Base-by-base conservation (phyloP, 2,888 invertebrate species). In the Brassicogethes aeneus region DNA sequence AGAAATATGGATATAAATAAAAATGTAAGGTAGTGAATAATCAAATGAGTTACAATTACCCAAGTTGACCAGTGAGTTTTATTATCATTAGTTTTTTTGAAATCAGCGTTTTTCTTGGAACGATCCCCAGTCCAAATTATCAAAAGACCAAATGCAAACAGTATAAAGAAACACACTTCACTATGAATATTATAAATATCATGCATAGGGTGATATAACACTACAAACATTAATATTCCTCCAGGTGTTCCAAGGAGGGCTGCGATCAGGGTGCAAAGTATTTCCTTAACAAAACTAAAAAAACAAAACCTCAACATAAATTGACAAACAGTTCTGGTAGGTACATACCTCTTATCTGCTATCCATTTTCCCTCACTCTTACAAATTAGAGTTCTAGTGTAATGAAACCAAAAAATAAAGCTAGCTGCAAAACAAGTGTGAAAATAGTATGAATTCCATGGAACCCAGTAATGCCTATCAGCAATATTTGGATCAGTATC, bases 391-490 rank as follows among this genome's bases (percentile, higher is more conserved):
- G 66, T 67, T 44, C 80, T 71, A 36, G 73, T 69, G 3, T 72
- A 70, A 43, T 77, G 76, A 61, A 85, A 83, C 58, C 82, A 75
- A 59, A 78, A 80, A 12, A 73, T 76, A 59, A 87, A 82, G 47
- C 82, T 79, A 1, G 81, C 78, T 1, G 85, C 77, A 59, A 87
- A 87, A 0, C 82, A 69, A 0, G 82, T 75, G 61, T 88, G 87
- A 71, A 88, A 88, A 60, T 85, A 87, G 66, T 85, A 88, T 0
- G 85, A 85, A 59, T 82, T 87, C 82, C 83, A 86, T 0, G 88
- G 88, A 15, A 88, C 85, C 80, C 82, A 85, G 65, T 86, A 87
- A 63, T 81, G 80, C 31, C 86, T 73, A 60, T 87, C 86, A 47
- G 61, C 71, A 64, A 82, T 73, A 54, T 80, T 81, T 2, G 81